These are phyloP conservation scores for Acrocephalus kingi DNA, from an alignment of 2,113 vertebrate species.

Conservation along the genomic window DNA sequence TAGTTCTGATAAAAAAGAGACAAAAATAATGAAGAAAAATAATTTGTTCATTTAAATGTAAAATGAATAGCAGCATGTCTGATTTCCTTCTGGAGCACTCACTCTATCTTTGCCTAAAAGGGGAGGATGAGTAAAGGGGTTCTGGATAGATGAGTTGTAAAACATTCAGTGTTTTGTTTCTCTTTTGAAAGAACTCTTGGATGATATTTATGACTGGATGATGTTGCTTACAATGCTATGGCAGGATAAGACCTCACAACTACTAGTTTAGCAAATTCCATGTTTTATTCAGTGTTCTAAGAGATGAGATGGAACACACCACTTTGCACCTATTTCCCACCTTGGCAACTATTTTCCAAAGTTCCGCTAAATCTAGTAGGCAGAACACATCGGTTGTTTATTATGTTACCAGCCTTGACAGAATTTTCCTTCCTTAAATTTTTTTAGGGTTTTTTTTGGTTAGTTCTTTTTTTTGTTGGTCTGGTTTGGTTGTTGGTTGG, in stretches of 20 bases:
- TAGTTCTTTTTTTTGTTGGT: neutral
- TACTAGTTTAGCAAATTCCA: neutral
- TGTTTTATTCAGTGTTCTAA: neutral
- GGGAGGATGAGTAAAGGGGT: neutral
- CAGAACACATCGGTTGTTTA: neutral
- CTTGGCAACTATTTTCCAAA: neutral
- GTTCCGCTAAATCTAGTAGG: neutral
- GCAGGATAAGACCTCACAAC: neutral
- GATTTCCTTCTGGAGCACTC: neutral
- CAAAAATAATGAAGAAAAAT: neutral
- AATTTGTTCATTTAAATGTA: neutral
- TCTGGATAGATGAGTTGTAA: neutral
- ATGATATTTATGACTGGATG: neutral
- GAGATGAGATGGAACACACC: neutral
- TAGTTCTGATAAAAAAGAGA: neutral
- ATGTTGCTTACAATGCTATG: neutral
- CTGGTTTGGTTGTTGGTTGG: neutral
- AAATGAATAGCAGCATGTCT: neutral
- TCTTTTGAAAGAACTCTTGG: neutral
- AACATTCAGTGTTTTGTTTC: neutral
- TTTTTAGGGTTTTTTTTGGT: fast-evolving
- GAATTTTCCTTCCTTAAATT: neutral
- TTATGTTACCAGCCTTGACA: neutral
- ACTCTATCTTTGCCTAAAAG: neutral
- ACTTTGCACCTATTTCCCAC: neutral